Conservation (phyloP, 2,113 vertebrate species). For the Rhagologus leucostigma region DNA sequence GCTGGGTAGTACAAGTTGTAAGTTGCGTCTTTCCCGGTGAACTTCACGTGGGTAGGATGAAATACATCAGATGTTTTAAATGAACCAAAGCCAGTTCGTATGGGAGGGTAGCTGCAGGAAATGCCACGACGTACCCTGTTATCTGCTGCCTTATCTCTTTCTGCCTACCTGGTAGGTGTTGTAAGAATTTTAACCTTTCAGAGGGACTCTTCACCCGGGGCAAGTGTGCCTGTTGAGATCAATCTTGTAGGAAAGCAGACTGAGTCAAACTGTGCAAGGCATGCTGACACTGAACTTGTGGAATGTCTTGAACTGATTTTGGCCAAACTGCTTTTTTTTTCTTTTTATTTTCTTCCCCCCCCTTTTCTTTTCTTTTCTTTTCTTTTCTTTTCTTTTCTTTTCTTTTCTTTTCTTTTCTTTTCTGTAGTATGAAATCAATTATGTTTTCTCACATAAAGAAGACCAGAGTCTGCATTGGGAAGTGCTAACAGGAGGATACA, state of each 20-base stretch:
- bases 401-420: fast-evolving
- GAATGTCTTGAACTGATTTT: neutral
- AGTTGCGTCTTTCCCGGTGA: neutral
- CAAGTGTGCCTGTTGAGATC: neutral
- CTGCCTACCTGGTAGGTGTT: neutral
- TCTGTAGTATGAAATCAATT: fast-evolving
- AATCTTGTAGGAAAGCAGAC: neutral
- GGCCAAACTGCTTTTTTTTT: neutral
- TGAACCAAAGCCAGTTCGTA: neutral
- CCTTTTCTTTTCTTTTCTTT: no score
- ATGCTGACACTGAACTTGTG: neutral
- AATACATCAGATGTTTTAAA: neutral
- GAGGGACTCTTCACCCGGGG: neutral
- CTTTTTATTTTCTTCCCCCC: no score
- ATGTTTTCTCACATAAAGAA: neutral
- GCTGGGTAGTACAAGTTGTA: fast-evolving
- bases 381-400: no score
- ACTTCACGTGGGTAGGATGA: fast-evolving
- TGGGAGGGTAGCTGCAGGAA: neutral
- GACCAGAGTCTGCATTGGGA: neutral
- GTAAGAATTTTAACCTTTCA: neutral
- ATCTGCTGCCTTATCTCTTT: neutral
- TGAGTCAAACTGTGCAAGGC: neutral
- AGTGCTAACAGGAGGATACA: neutral
- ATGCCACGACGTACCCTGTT: neutral